Evolutionary conservation across 37 sponge, comb jelly and placozoan genomes (phyloP).

Genomic region (Crambe crambe): DNA sequence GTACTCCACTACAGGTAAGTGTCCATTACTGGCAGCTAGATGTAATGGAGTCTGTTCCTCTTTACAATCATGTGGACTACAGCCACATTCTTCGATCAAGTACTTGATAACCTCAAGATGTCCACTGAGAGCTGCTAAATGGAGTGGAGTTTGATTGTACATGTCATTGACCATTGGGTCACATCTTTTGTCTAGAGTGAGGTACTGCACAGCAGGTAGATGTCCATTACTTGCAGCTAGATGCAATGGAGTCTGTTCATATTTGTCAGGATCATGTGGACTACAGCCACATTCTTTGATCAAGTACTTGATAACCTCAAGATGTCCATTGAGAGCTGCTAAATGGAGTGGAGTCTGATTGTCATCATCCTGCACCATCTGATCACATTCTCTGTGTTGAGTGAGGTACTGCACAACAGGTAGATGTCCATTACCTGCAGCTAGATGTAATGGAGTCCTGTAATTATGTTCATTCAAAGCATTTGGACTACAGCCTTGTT

Average conservation of each 20-base stretch:
- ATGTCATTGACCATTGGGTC: background rate
- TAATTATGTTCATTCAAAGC: too few relatives aligned
- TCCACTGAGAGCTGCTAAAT: too few relatives aligned
- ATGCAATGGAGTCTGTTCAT: background rate
- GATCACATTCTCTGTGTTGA: conserved; percentile 3
- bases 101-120: too few relatives aligned
- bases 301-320: conserved; percentile 19
- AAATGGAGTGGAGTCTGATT: conserved; percentile 5
- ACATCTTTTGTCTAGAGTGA: background rate
- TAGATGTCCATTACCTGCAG: background rate
- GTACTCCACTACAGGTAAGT: too few relatives aligned
- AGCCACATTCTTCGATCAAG: too few relatives aligned
- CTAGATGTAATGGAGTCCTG: conserved; percentile 12
- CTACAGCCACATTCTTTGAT: background rate
- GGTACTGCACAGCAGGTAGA: background rate
- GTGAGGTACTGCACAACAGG: background rate
- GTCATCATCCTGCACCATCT: background rate
- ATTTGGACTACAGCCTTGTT: background rate
- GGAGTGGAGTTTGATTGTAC: conserved; percentile 1
- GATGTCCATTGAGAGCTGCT: conserved; percentile 1
- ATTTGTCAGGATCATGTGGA: background rate
- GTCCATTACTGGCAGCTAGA: too few relatives aligned
- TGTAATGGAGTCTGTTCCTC: too few relatives aligned
- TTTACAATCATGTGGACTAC: too few relatives aligned
- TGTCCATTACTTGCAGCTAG: background rate